Conservation (phyloP, 1,140 invertebrate species). For the Dinoponera quadriceps region DNA sequence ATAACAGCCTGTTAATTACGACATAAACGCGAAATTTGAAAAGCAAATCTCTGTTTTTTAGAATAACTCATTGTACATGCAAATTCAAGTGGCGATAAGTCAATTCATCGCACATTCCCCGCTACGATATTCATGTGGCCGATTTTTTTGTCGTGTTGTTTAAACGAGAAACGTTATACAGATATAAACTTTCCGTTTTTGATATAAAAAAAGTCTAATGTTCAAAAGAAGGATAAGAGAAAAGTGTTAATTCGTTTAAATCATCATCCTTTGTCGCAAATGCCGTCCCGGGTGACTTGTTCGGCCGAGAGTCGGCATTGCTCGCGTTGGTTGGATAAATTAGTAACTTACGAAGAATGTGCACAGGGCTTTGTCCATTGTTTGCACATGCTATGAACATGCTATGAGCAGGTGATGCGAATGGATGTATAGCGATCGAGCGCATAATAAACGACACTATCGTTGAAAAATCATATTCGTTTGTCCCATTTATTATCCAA, state of each 20-base stretch:
- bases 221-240: not conserved
- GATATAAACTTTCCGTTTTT: not conserved
- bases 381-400: not conserved
- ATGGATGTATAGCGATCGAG: constrained; percentile 16
- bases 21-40: constrained; percentile 1
- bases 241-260: not conserved
- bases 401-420: not conserved
- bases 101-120: not conserved
- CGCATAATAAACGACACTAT: constrained; percentile 69
- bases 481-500: constrained; percentile 77
- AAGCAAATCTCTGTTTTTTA: not conserved
- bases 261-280: not conserved
- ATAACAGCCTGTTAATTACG: not conserved
- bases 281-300: not conserved
- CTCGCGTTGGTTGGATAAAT: not conserved
- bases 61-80: not conserved
- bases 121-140: not conserved
- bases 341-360: not conserved
- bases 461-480: constrained; percentile 72
- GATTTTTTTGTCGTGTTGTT: not conserved
- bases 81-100: not conserved
- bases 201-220: not conserved
- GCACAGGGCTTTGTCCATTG: not conserved
- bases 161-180: not conserved
- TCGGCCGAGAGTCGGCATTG: not conserved